These are phyloP conservation scores for Penaeus indicus DNA, from an alignment of 1,140 invertebrate genomes.

Conservation along the genomic window DNA sequence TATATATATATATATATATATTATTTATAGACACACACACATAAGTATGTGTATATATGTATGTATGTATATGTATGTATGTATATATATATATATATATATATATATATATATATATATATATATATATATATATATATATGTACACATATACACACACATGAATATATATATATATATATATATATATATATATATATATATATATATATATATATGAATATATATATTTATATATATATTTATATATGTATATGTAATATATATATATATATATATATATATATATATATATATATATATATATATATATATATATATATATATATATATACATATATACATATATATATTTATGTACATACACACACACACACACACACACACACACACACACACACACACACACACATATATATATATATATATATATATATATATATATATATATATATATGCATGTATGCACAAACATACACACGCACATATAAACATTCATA, in stretches of 20 bases:
- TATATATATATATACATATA: too few relatives aligned
- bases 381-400: not conserved
- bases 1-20: not conserved
- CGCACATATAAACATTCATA: not conserved
- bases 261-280: not conserved
- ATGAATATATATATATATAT: conserved; percentile 23
- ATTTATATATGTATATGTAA: not conserved
- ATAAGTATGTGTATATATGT: too few relatives aligned
- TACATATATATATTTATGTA: too few relatives aligned
- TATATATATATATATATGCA: not conserved
- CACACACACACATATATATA: not conserved
- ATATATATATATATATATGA: not conserved
- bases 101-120: too few relatives aligned
- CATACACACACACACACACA: not conserved
- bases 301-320: too few relatives aligned
- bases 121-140: too few relatives aligned
- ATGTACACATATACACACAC: not conserved
- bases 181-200: not conserved
- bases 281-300: not conserved
- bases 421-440: not conserved
- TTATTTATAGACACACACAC: too few relatives aligned
- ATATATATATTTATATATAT: not conserved
- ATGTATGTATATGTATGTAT: too few relatives aligned
- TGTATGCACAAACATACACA: not conserved
- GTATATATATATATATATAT: too few relatives aligned